A percentile compares a stretch with the other conserved stretches of the same genome.
Evolutionary conservation across 2,888 invertebrate genomes (phyloP).

Genomic region (Microctonus hyperodae): DNA sequence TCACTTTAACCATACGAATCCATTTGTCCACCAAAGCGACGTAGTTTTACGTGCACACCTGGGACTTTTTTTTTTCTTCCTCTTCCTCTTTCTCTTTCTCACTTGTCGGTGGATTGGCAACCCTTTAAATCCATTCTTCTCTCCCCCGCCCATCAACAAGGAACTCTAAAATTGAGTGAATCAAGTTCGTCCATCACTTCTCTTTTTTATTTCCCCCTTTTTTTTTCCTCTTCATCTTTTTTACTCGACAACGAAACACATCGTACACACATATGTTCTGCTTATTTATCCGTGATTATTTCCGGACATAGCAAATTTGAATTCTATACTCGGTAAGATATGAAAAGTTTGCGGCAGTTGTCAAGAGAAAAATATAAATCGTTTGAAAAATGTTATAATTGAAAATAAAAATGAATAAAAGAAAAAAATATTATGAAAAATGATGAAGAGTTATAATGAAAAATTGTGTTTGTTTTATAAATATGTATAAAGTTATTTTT

Average conservation of each 20-base stretch:
- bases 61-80: conserved; percentile 19
- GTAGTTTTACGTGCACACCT: conserved; percentile 32
- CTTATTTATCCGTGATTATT: conserved; percentile 15
- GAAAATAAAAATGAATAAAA: background rate
- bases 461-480: background rate
- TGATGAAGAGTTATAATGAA: background rate
- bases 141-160: background rate
- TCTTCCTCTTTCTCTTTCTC: conserved; percentile 24
- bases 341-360: background rate
- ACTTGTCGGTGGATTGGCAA: conserved; percentile 33
- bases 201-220: background rate
- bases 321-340: conserved; percentile 21
- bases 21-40: conserved; percentile 31
- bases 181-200: conserved; percentile 10
- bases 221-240: background rate
- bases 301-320: conserved; percentile 34
- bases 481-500: background rate
- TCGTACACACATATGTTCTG: background rate
- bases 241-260: background rate
- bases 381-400: background rate
- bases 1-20: conserved; percentile 34
- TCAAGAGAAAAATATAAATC: background rate
- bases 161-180: background rate
- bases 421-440: background rate
- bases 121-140: conserved; percentile 36